These are phyloP conservation scores for Dascillus cervinus DNA, from an alignment of 2,888 invertebrate genomes.

Conservation along the genomic window DNA sequence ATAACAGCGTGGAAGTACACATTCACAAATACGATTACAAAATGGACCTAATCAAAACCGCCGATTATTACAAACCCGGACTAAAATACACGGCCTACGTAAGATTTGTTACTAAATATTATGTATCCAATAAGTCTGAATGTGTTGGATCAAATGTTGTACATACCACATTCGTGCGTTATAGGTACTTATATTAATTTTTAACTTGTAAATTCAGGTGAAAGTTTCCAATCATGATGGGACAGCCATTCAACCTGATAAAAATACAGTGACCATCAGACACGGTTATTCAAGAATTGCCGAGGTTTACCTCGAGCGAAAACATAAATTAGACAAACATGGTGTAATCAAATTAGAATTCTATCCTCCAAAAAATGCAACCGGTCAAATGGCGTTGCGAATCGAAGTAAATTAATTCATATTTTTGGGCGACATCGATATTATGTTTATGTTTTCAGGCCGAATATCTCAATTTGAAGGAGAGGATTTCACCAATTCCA, in stretches of 20 bases:
- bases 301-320: conserved; percentile 46
- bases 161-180: too few species aligned
- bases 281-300: conserved; percentile 56
- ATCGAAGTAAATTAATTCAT: conserved; percentile 51
- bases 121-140: too few species aligned
- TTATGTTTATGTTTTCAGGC: conserved; percentile 46
- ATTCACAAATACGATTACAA: conserved; percentile 72
- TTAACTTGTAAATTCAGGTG: conserved; percentile 40
- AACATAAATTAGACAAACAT: conserved; percentile 51
- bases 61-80: conserved; percentile 84
- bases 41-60: conserved; percentile 69
- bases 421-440: not conserved
- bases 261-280: conserved; percentile 50
- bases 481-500: conserved; percentile 65
- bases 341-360: conserved; percentile 59
- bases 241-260: conserved; percentile 52
- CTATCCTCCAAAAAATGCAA: conserved; percentile 49
- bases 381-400: conserved; percentile 58
- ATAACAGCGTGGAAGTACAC: conserved; percentile 63
- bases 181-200: not conserved
- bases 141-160: too few species aligned
- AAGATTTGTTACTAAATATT: too few species aligned
- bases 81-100: conserved; percentile 77
- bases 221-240: conserved; percentile 66
- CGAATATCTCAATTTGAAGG: conserved; percentile 71